Evolutionary conservation across 2,888 invertebrate species (phyloP).

Genomic region (Drosophila yooni): DNA sequence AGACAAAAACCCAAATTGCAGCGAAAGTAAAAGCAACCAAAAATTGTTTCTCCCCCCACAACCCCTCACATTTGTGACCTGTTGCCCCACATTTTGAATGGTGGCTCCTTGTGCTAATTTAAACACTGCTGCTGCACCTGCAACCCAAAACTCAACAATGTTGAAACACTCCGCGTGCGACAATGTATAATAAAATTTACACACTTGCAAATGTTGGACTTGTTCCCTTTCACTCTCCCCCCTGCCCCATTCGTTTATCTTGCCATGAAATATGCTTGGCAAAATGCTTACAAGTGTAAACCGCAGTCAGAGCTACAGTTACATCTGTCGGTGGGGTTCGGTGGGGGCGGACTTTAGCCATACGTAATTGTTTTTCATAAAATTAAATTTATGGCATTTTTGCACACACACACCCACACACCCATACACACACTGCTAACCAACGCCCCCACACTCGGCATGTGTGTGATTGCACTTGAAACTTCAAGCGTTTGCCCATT

Average conservation of each 20-base stretch:
- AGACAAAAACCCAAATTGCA: slow-evolving; percentile 38
- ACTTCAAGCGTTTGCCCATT: slow-evolving; percentile 63
- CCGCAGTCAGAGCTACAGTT: slow-evolving; percentile 72
- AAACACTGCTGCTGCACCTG: slow-evolving; percentile 59
- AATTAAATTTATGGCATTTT: slow-evolving; percentile 79
- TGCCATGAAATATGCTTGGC: slow-evolving; percentile 71
- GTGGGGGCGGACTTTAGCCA: slow-evolving; percentile 44
- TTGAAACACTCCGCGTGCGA: slow-evolving; percentile 31
- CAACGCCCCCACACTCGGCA: background rate
- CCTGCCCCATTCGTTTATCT: background rate
- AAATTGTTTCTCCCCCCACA: slow-evolving; percentile 17
- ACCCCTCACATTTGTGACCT: slow-evolving; percentile 53
- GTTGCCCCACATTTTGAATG: slow-evolving; percentile 66
- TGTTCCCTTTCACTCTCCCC: slow-evolving; percentile 24
- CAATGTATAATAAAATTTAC: slow-evolving; percentile 70
- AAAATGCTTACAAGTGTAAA: slow-evolving; percentile 80
- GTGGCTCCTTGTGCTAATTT: slow-evolving; percentile 63
- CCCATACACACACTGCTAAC: background rate
- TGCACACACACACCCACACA: slow-evolving; percentile 39
- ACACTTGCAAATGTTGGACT: slow-evolving; percentile 71
- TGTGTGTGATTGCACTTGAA: slow-evolving; percentile 66
- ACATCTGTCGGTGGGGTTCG: slow-evolving; percentile 53
- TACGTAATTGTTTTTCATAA: slow-evolving; percentile 80
- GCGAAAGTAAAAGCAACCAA: slow-evolving; percentile 56
- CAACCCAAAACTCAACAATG: slow-evolving; percentile 1